Evolutionary conservation across 2,888 invertebrate species (phyloP).

Genomic region (Branchipolynoe longqiensis): DNA sequence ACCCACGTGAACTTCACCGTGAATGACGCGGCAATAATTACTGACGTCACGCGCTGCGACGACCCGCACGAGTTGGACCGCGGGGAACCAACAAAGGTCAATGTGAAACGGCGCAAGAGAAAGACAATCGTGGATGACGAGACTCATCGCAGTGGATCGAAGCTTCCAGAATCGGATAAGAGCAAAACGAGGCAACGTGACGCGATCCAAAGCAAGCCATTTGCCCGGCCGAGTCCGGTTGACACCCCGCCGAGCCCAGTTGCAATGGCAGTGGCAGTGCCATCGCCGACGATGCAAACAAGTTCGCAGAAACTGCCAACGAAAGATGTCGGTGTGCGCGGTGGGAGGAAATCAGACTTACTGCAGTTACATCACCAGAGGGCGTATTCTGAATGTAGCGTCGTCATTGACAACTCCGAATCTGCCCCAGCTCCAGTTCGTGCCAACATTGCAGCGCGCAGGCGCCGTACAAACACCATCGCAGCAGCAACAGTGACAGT

Average conservation of each 20-base stretch:
- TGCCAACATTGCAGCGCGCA: conserved; percentile 18
- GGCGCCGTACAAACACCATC: not conserved
- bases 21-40: conserved; percentile 27
- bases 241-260: conserved; percentile 24
- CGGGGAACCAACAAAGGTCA: conserved; percentile 16
- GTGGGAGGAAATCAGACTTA: conserved; percentile 1
- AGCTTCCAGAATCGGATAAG: not conserved
- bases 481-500: not conserved
- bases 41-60: not conserved
- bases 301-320: conserved; percentile 13
- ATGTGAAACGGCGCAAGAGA: conserved; percentile 21
- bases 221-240: conserved; percentile 1
- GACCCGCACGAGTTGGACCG: too few relatives aligned
- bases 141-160: not conserved
- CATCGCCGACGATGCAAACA: too few relatives aligned
- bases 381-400: conserved; percentile 29
- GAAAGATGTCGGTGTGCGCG: not conserved
- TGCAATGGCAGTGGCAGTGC: not conserved
- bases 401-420: not conserved
- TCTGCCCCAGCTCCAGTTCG: not conserved
- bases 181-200: not conserved
- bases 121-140: not conserved
- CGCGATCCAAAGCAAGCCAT: not conserved
- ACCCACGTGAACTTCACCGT: too few relatives aligned
- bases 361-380: conserved; percentile 11